Conservation (phyloP, 2,113 vertebrate genomes). For the Spermophilus dauricus region DNA sequence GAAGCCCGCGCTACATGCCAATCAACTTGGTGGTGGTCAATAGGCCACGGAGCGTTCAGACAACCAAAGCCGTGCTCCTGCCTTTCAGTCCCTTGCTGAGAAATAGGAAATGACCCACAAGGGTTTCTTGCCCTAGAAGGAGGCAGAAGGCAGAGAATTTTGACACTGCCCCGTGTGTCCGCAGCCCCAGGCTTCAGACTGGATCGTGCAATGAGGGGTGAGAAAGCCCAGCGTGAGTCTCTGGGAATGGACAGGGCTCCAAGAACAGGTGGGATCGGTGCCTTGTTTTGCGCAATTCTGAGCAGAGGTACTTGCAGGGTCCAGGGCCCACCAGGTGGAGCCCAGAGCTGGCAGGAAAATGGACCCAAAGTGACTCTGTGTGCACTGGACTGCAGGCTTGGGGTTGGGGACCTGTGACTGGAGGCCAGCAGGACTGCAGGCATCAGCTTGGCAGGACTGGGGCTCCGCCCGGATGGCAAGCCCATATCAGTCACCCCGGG, state of each 20-base stretch:
- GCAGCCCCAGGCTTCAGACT: not conserved
- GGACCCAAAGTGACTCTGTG: not conserved
- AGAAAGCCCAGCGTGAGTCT: not conserved
- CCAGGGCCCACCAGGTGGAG: too few species aligned
- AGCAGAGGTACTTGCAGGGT: rapidly evolving
- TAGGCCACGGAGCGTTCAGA: not conserved
- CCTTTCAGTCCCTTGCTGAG: not conserved
- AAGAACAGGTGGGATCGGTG: not conserved
- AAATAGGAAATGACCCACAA: not conserved
- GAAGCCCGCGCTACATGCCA: not conserved
- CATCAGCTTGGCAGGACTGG: not conserved
- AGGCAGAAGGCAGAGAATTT: not conserved
- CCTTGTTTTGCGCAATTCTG: not conserved
- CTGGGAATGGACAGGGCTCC: not conserved
- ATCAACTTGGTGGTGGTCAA: not conserved
- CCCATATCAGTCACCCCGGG: not conserved
- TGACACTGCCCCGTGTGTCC: not conserved
- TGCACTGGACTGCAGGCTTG: not conserved
- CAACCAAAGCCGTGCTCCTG: not conserved
- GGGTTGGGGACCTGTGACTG: not conserved
- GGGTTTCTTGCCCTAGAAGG: not conserved
- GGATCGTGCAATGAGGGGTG: not conserved
- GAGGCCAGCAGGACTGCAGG: not conserved
- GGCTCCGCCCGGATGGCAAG: not conserved
- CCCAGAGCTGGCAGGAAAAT: not conserved